Percentiles rank a stretch among this genome's conserved stretches.
phyloP scores from a whole-genome alignment of 2,888 invertebrate genomes.

The Nephrotoma flavescens region DNA sequence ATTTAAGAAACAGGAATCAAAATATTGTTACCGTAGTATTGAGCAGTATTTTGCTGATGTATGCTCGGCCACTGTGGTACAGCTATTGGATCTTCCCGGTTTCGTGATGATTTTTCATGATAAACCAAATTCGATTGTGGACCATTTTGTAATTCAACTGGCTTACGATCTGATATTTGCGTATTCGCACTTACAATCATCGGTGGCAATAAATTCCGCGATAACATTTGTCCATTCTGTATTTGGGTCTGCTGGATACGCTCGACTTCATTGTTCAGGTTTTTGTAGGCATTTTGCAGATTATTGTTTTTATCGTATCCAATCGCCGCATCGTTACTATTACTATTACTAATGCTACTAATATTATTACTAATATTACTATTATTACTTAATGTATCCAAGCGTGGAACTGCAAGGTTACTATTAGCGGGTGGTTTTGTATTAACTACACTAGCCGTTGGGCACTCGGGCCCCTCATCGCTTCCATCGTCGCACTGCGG shows the following conservation, averaged over 20 bases:
- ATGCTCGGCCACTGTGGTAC: slow-evolving; percentile 10
- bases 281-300: background rate
- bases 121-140: background rate
- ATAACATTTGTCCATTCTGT: background rate
- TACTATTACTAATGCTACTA: background rate
- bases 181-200: background rate
- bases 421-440: slow-evolving; percentile 2
- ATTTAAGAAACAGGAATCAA: slow-evolving; percentile 3
- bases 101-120: slow-evolving; percentile 13
- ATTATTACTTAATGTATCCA: background rate
- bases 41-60: background rate
- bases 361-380: background rate
- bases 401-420: background rate
- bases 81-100: slow-evolving; percentile 28
- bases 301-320: background rate
- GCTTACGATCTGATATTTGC: background rate
- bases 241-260: background rate
- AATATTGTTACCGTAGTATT: background rate
- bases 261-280: background rate
- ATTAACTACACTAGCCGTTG: background rate
- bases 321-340: background rate
- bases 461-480: slow-evolving; percentile 66
- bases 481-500: slow-evolving; percentile 84
- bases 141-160: background rate
- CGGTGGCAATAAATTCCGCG: background rate